phyloP scores from a whole-genome alignment of 2,888 invertebrate species.

The Ctena decussata region DNA sequence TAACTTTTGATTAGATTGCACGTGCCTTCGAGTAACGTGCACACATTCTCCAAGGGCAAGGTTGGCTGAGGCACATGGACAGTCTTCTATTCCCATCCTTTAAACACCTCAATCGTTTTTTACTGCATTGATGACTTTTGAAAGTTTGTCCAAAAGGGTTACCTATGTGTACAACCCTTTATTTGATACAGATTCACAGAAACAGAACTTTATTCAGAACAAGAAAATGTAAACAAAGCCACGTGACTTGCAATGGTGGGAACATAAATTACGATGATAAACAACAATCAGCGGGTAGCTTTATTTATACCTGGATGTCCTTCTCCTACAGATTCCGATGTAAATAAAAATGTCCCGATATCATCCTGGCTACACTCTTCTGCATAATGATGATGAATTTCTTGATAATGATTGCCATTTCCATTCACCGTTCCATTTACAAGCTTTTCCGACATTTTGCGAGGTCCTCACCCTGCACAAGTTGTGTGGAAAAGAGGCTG shows the following conservation, averaged over 20 bases:
- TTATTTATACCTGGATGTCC: conserved; percentile 85
- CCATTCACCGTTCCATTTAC: conserved; percentile 52
- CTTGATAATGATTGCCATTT: conserved; percentile 72
- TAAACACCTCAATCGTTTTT: no score
- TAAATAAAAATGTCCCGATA: conserved; percentile 85
- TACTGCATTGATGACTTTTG: no score
- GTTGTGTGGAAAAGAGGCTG: conserved; percentile 81
- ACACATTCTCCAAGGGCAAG: no score
- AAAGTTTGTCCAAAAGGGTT: no score
- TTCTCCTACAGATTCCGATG: conserved; percentile 87
- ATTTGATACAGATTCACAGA: no score
- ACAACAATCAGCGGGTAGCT: background rate
- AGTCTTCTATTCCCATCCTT: no score
- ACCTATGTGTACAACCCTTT: no score
- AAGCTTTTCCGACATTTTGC: conserved; percentile 66
- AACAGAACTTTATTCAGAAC: background rate
- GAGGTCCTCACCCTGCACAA: conserved; percentile 22
- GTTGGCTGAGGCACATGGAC: no score
- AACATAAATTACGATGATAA: background rate
- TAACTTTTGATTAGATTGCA: no score
- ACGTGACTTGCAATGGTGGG: conserved; percentile 50
- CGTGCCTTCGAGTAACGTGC: no score
- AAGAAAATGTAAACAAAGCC: conserved; percentile 65
- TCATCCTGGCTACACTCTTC: conserved; percentile 84
- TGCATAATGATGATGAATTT: conserved; percentile 81